A percentile compares a stretch with the other conserved stretches of the same genome.
These are phyloP conservation scores for Protonemura montana DNA, from an alignment of 2,888 invertebrate genomes.

Conservation along the genomic window DNA sequence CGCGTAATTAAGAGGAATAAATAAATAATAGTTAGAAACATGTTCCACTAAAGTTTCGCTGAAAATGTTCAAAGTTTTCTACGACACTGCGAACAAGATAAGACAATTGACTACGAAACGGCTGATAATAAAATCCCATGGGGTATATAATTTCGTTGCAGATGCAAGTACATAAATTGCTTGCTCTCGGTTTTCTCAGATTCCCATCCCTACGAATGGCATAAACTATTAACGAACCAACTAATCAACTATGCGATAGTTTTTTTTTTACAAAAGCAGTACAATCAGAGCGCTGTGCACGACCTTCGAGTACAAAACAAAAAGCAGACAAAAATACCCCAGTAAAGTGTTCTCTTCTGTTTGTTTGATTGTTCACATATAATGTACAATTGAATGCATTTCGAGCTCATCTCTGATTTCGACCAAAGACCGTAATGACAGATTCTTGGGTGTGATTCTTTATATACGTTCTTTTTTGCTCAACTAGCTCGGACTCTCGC, in stretches of 20 bases:
- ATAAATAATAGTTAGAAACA: too few species aligned
- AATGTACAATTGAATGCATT: not conserved
- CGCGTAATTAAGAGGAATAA: too few species aligned
- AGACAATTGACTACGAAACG: too few species aligned
- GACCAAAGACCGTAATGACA: not conserved
- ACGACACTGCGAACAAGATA: too few species aligned
- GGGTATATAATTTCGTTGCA: too few species aligned
- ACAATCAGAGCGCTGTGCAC: not conserved
- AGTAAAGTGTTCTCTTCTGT: not conserved
- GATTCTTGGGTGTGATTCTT: not conserved
- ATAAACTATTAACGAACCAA: not conserved
- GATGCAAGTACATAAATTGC: too few species aligned
- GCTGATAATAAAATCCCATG: too few species aligned
- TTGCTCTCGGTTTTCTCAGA: not conserved
- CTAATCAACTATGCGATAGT: not conserved
- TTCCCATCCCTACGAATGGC: not conserved
- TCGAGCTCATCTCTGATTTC: not conserved
- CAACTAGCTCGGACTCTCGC: not conserved
- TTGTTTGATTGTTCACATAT: not conserved
- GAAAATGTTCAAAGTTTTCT: too few species aligned
- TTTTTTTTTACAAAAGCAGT: not conserved
- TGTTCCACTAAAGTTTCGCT: too few species aligned
- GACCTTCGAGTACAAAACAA: too few species aligned
- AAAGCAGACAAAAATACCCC: not conserved
- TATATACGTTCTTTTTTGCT: not conserved